A percentile compares a stretch with the other conserved stretches of the same genome.
Conservation (phyloP, 2,888 invertebrate genomes). For the Camponotus fellah region DNA sequence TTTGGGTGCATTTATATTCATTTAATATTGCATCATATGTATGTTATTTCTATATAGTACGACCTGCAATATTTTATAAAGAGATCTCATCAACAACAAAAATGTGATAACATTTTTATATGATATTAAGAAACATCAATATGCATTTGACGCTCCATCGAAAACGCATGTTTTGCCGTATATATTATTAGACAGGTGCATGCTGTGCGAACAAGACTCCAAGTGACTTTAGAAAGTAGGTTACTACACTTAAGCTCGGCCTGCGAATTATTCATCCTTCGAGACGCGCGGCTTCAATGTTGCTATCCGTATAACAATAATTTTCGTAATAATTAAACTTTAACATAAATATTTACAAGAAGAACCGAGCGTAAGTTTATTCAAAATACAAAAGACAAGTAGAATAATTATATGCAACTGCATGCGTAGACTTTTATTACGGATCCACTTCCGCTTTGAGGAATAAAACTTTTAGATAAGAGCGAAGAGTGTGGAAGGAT, state of each 20-base stretch:
- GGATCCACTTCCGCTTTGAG: conserved; percentile 68
- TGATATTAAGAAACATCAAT: conserved; percentile 13
- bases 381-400: conserved; percentile 66
- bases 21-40: not conserved
- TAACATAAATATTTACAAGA: conserved; percentile 3
- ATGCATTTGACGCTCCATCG: not conserved
- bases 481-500: conserved; percentile 17
- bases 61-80: not conserved
- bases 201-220: conserved; percentile 77
- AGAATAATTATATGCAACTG: conserved; percentile 67
- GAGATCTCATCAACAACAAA: not conserved
- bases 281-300: not conserved
- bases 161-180: conserved; percentile 41
- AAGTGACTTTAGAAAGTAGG: conserved; percentile 73
- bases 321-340: conserved; percentile 33
- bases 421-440: conserved; percentile 71
- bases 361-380: conserved; percentile 58
- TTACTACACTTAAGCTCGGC: conserved; percentile 68
- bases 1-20: not conserved
- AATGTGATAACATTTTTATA: not conserved
- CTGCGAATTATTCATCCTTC: conserved; percentile 40
- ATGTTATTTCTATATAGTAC: not conserved
- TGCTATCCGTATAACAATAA: not conserved
- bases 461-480: conserved; percentile 44
- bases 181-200: conserved; percentile 67